These are phyloP conservation scores for Orthonevra nobilis DNA, from an alignment of 2,888 invertebrate species.

Conservation along the genomic window DNA sequence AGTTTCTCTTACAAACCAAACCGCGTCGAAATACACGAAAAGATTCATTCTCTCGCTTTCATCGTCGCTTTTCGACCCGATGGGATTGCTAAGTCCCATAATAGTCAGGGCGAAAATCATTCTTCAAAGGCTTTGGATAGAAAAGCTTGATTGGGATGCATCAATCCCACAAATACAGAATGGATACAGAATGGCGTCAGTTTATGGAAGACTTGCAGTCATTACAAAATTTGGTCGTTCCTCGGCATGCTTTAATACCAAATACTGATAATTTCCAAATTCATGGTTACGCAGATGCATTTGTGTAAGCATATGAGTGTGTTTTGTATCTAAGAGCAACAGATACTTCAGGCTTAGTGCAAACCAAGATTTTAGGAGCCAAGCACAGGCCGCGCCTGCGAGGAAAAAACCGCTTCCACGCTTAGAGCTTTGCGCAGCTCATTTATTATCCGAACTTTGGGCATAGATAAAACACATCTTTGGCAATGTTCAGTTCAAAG, in stretches of 20 bases:
- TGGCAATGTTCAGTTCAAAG: too few relatives aligned
- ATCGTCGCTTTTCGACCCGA: too few relatives aligned
- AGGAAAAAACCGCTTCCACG: constrained; percentile 54
- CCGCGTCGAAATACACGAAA: constrained; percentile 1
- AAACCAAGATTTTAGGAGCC: constrained; percentile 25
- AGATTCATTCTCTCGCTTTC: constrained; percentile 1
- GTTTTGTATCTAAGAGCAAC: constrained; percentile 10
- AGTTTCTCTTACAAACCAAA: constrained; percentile 18
- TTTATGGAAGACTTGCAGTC: neutral
- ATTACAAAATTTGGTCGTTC: neutral
- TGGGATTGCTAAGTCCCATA: neutral
- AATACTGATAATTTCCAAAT: neutral
- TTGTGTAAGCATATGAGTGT: constrained; percentile 29
- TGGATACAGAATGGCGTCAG: too few relatives aligned
- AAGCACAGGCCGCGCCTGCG: constrained; percentile 48
- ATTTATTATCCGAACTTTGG: too few relatives aligned
- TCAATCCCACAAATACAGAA: neutral
- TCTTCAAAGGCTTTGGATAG: neutral
- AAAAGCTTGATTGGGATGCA: neutral
- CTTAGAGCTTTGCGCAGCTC: constrained; percentile 50
- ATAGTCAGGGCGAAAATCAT: neutral
- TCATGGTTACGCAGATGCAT: constrained; percentile 32
- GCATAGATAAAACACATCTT: too few relatives aligned
- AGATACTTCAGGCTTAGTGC: constrained; percentile 8
- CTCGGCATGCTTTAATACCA: neutral